Base-by-base conservation (phyloP, 2,888 invertebrate species). In the Conus canariensis region DNA sequence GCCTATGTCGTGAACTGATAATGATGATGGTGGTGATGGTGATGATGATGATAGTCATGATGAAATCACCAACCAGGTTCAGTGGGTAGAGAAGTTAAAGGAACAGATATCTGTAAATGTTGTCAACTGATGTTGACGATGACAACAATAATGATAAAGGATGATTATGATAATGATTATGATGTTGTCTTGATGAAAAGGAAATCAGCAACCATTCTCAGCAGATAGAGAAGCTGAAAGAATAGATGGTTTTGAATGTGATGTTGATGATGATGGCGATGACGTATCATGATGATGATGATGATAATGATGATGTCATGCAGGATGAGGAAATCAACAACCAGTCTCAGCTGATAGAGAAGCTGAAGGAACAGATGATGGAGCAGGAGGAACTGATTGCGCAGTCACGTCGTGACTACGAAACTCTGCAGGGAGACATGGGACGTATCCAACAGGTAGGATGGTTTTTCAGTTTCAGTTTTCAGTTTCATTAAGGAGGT, bases 371-470 rank as follows among this genome's bases (percentile, higher is more conserved):
- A 74, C 1, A n/a, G 74, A 98, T 99, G 97, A 97, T 99, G 97
- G 99, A 99, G 95, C 99, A 99, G 96, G 99, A 99, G 96, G 97
- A 97, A 95, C 95, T 97, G 92, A 97, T 97, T 92, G 96, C 97
- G 22, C 96, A 97, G 87, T 97, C 97, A 45, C 97, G 99, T 92
- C 97, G 98, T 92, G 99, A 99, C 96, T 99, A 99, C 96, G 99
- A 99, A 96, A 97, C 98, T 67, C 97, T 99, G 89, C 99, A 99
- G 96, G 98, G 98, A 89, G 99, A 99, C 96, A 99, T 99, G 98
- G 98, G 93, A 9, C 94, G 95, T 58, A 94, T 95, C 80, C 99
- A 99, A 87, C 90, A 90, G 88, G 82, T 83, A 74, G 67, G 56
- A 10, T 74, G 19, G 8, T 19, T 19, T 19, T 74, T 22, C 22